Base-by-base conservation (phyloP, 2,113 vertebrate genomes). In the Recurvirostra avosetta region DNA sequence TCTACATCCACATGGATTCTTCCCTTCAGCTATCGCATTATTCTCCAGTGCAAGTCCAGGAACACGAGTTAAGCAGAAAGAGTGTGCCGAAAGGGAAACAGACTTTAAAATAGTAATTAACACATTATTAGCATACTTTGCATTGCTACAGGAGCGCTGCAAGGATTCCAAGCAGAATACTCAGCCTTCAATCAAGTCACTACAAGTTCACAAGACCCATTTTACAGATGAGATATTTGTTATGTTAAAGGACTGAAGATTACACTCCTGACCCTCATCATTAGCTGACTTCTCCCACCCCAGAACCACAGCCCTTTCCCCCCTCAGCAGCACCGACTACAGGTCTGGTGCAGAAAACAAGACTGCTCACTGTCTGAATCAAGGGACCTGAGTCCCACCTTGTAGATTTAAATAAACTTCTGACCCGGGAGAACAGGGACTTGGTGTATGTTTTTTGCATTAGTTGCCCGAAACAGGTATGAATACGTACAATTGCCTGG, bases 61-160 rank as follows among this genome's bases (percentile, higher is more conserved):
- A 94, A 86, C n/a, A 5, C 2, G 3, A 80, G 36, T 45, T 43
- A 73, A 26, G n/a, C 30, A 49, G n/a, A 73, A 84, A 81, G 40
- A 43, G 27, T 8, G 5, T 0, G 5, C 21, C n/a, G 49, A 90
- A 86, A 25, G 23, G 25, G 27, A 70, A 91, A 79, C 4, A 52
- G 36, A 75, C 30, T 78, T 90, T 61, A 58, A 92, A 93, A 87
- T 13, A 84, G 15, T 34, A 58, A 86, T 83, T 76, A 71, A 43
- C 18, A 63, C 52, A 74, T 62, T 86, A 53, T 71, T 77, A 59
- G 22, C 63, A 88, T 58, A 67, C 12, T 90, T 93, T 14, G 18
- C 32, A 36, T 76, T 78, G 38, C 59, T 36, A 55, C 6, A 9
- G 56, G 38, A 72, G 21, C 1, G 2, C 38, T 81, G 49, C n/a